Base-by-base conservation (phyloP, 2,888 invertebrate genomes). In the Anoplius nigerrimus region DNA sequence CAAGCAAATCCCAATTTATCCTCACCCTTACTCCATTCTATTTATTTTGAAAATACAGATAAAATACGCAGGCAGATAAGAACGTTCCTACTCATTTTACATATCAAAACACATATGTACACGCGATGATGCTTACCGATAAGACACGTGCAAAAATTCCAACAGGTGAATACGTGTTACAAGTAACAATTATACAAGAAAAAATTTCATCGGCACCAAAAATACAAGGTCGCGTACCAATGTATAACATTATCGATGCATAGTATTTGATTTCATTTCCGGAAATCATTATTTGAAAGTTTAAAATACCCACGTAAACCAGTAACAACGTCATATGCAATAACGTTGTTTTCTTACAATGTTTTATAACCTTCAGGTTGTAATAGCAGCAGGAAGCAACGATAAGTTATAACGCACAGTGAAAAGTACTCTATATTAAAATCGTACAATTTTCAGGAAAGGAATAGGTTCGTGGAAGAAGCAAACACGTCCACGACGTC, bases 381-480 rank as follows among this genome's bases (percentile, higher is more conserved):
- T n/a, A 34, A 11, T 11, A 5, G 34, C 34, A 11, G 8, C 34
- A 34, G 11, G 11, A 34, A 34, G 11, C 34, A 6, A 34, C 4
- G 4, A 34, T n/a, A 34, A 6, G 8, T 11, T 34, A 6, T 34
- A 34, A n/a, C n/a, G n/a, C 34, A 34, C 8, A 6, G 34, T 6
- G 4, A n/a, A n/a, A n/a, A n/a, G n/a, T n/a, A n/a, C n/a, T n/a
- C n/a, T n/a, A n/a, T n/a, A n/a, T n/a, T n/a, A n/a, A n/a, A n/a
- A 13, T 34, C 2, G 34, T 11, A 34, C 63, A 74, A 74, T 66
- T 69, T 71, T 64, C 56, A 63, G 62, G 42, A 43, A 52, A 54
- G 53, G 70, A 76, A 64, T 65, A 62, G 57, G 57, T 57, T 48
- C 48, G 21, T 34, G 24, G 18, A 22, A 51, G 51, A 57, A 45